Evolutionary conservation across 30 jellyfish, hydroid and myxozoan species (phyloP), one percentile per base, ranked within the genome.

Genomic region (Hydractinia symbiolongicarpus): DNA sequence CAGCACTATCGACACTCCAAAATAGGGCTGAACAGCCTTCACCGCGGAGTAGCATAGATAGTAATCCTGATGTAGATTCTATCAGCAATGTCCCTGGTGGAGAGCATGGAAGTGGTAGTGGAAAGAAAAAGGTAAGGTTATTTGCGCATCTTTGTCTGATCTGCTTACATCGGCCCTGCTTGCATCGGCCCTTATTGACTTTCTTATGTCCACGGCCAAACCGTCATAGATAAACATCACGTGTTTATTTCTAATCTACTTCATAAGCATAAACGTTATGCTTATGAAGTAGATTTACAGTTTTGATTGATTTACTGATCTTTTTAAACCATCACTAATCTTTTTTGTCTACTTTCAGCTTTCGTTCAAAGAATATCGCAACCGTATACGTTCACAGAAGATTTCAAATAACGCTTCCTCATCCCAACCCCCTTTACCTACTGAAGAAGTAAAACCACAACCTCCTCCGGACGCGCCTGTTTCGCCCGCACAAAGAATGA

Each of bases 301-400:
- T 64, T 64, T 13, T 64, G 9, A 51, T 0, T 4, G 74, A 6
- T 13, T 64, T 64, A 7, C 17, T 64, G 40, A 64, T 64, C 69
- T 58, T 11, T n/a, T 13, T 30, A 30, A 30, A 30, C 44, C 44
- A 1, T 30, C 44, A 2, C 44, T 30, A 30, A n/a, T 62, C 4
- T 6, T 64, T 51, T 7, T 64, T 64, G 9, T 64, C 9, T 16
- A 58, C 72, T 72, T 58, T 74, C 21, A 74, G 83, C 21, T 74
- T 49, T 74, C 83, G 19, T 74, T 50, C 83, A 74, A 21, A 49
- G 83, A 74, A 74, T 74, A 74, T 50, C 62, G 83, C 8, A 74
- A 74, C n/a, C 83, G 83, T 10, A 16, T 49, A 74, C 51, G 61
- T 50, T 49, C 15, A 55, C 83, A 55, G 0, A 74, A 74, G 58